A percentile compares a stretch with the other conserved stretches of the same genome.
Evolutionary conservation across 2,113 vertebrate genomes (phyloP).

Genomic region (Cebidichthys violaceus): DNA sequence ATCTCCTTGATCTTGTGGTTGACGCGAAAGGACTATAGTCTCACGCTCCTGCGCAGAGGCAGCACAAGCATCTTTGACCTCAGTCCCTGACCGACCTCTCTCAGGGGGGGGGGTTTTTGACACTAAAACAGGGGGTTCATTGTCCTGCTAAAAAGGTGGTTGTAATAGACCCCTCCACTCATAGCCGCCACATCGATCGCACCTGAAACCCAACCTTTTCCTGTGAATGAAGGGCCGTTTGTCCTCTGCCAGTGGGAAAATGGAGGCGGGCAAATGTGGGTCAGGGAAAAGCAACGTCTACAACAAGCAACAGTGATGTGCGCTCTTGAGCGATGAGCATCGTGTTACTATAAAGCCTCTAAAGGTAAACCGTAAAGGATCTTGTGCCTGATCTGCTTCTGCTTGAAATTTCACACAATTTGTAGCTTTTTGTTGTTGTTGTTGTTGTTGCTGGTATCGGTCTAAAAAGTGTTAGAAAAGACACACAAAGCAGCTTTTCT

Average conservation of each 20-base stretch:
- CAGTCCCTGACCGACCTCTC: constrained; percentile 34
- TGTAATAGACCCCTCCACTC: constrained; percentile 75
- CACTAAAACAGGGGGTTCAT: constrained; percentile 74
- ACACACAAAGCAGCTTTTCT: neutral
- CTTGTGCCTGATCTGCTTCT: neutral
- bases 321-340: constrained; percentile 7
- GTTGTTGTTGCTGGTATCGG: neutral
- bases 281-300: constrained; percentile 49
- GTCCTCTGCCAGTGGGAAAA: constrained; percentile 73
- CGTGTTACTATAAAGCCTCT: constrained; percentile 5
- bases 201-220: constrained; percentile 75
- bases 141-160: constrained; percentile 71
- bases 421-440: neutral
- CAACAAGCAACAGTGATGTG: constrained; percentile 35
- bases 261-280: constrained; percentile 64
- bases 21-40: constrained; percentile 49
- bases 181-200: constrained; percentile 63
- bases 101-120: constrained; percentile 22
- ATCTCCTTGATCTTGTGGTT: constrained; percentile 33
- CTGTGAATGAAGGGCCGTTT: constrained; percentile 68
- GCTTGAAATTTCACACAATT: neutral
- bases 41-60: constrained; percentile 51
- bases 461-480: neutral
- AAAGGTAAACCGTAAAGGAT: constrained; percentile 4
- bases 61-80: constrained; percentile 66